Percentiles rank a stretch among this genome's conserved stretches.
phyloP scores from a whole-genome alignment of 2,797 vertebrate species.

The Notolepis coatsorum region DNA sequence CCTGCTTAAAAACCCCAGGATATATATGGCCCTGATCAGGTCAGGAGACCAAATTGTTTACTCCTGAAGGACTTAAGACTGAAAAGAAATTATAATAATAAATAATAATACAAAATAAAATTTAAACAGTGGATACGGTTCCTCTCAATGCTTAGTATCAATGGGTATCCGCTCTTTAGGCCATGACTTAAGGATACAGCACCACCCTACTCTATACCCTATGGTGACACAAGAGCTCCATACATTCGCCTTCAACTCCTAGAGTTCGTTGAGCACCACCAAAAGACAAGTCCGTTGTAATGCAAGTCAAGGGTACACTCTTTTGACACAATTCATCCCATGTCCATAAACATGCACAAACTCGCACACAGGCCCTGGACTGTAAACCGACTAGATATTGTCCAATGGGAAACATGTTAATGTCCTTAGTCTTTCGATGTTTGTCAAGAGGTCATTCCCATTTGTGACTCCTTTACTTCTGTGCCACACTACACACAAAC shows the following conservation, averaged over 20 bases:
- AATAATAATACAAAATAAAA: too few species aligned
- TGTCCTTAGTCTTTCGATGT: constrained; percentile 10
- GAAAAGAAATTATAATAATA: background rate
- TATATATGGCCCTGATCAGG: constrained; percentile 14
- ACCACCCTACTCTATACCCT: background rate
- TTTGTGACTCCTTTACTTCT: constrained; percentile 46
- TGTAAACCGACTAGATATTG: constrained; percentile 53
- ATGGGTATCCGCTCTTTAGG: background rate
- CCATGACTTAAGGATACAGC: background rate
- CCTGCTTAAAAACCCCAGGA: constrained; percentile 3
- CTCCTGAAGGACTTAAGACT: constrained; percentile 4
- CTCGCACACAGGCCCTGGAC: constrained; percentile 64
- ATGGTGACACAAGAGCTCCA: constrained; percentile 15
- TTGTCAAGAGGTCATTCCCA: constrained; percentile 29
- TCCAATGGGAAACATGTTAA: constrained; percentile 36
- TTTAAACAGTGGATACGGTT: background rate
- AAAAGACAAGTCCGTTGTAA: constrained; percentile 51
- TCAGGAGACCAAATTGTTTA: background rate
- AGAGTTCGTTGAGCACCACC: constrained; percentile 44
- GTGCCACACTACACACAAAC: constrained; percentile 65
- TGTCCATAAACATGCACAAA: constrained; percentile 51
- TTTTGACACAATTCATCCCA: constrained; percentile 27
- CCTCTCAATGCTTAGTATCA: background rate
- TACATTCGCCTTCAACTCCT: constrained; percentile 41
- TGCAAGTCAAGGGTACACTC: constrained; percentile 24